Evolutionary conservation across 2,888 invertebrate genomes (phyloP), one percentile per base, ranked within the genome.

Genomic region (Orgyia antiqua): DNA sequence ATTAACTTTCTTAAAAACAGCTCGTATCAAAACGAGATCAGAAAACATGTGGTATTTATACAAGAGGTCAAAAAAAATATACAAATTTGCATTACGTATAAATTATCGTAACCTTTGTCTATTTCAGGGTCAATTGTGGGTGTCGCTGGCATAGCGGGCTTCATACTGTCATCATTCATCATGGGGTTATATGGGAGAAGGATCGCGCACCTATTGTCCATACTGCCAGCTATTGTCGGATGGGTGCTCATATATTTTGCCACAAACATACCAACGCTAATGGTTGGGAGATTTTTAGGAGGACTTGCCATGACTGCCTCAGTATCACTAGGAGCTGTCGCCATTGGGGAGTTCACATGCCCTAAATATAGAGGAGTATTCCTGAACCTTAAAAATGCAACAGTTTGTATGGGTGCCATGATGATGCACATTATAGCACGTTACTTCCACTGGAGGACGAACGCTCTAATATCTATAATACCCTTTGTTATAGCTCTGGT

Each of bases 361-460:
- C 77, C 78, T 0, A 51, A 52, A 10, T 53, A 69, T 25, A 55
- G 79, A 39, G 75, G 74, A 12, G 61, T 68, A 18, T 77, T 72
- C 12, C 39, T 80, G 0, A 71, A 70, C 29, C 33, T 77, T 0
- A 78, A 76, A 35, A 71, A 70, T 1, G 58, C 70, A 1, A 42
- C 60, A 1, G 55, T 69, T 0, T 65, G 64, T 13, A 9, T 74
- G 0, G 78, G 78, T 2, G 46, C 55, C 2, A 58, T 61, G 38
- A 2, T 58, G 0, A 48, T 63, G 0, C 76, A 76, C 25, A 39
- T 63, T 1, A 28, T 69, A 2, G 65, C 63, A 0, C 37, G 62
- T 26, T 63, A 45, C 18, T 45, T 48, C 2, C 32, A 59, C 3
- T 78, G 71, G 71, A 60, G 62, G 30, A 65, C 54, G 1, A 40